A percentile compares a stretch with the other conserved stretches of the same genome.
phyloP scores from a whole-genome alignment of 2,888 invertebrate species.

The Agrotis ipsilon region DNA sequence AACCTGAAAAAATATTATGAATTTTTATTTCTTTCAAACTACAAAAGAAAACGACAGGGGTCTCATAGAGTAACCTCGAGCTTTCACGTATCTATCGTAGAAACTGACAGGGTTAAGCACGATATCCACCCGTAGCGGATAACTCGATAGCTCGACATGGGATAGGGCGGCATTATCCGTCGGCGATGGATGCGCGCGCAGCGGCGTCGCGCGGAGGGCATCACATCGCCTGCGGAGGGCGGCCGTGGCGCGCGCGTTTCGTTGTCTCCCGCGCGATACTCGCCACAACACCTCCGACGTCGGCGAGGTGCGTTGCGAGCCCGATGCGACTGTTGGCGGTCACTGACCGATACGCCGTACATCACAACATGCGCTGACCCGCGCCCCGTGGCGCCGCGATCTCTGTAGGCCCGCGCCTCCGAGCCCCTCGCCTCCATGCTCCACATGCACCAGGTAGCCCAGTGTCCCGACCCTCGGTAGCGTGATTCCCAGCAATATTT shows the following conservation, averaged over 20 bases:
- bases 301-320: constrained; percentile 77
- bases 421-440: constrained; percentile 64
- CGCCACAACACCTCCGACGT: constrained; percentile 81
- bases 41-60: constrained; percentile 62
- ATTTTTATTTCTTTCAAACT: constrained; percentile 40
- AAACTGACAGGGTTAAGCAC: constrained; percentile 82
- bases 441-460: constrained; percentile 78
- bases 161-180: constrained; percentile 89
- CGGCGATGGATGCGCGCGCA: constrained; percentile 87
- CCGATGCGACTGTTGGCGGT: constrained; percentile 79
- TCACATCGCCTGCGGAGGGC: constrained; percentile 90
- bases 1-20: neutral
- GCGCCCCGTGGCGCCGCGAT: constrained; percentile 68
- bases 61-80: constrained; percentile 68
- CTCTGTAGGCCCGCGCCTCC: constrained; percentile 59
- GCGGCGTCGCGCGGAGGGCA: constrained; percentile 87
- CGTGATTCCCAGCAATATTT: constrained; percentile 85
- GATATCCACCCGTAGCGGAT: constrained; percentile 80
- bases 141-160: constrained; percentile 89
- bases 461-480: constrained; percentile 78
- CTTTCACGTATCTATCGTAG: constrained; percentile 75
- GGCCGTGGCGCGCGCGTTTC: constrained; percentile 85
- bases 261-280: constrained; percentile 79
- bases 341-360: constrained; percentile 84
- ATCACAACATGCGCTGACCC: constrained; percentile 67